Evolutionary conservation across 2,113 vertebrate species (phyloP).

Genomic region (Nerophis lumbriciformis): DNA sequence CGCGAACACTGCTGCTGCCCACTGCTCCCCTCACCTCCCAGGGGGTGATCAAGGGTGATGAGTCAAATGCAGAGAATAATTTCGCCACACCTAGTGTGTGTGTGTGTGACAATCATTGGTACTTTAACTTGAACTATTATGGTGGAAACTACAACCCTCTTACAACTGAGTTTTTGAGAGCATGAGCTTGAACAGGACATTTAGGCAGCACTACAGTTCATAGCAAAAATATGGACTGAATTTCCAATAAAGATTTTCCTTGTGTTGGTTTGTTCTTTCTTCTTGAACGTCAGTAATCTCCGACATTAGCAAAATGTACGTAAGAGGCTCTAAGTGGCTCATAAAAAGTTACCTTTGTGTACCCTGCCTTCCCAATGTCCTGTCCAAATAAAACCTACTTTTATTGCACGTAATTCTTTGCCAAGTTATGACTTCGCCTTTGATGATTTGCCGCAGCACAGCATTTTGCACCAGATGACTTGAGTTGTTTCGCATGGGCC

Average conservation of each 20-base stretch:
- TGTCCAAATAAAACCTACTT: neutral
- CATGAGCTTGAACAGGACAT: neutral
- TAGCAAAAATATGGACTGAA: neutral
- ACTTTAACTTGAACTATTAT: conserved; percentile 1
- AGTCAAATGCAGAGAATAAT: no score
- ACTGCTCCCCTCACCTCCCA: no score
- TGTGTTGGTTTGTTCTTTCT: neutral
- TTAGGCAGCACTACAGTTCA: neutral
- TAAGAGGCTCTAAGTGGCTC: no score
- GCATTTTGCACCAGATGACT: conserved; percentile 31
- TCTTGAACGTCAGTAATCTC: neutral
- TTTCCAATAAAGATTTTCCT: neutral
- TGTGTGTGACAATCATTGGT: no score
- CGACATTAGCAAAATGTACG: no score
- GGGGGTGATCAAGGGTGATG: no score
- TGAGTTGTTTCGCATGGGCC: conserved; percentile 9
- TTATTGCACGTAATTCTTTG: neutral
- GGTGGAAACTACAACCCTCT: conserved; percentile 21
- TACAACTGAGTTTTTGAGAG: conserved; percentile 16
- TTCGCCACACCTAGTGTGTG: no score
- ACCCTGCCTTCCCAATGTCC: neutral
- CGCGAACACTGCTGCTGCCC: no score
- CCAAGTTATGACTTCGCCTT: conserved; percentile 13
- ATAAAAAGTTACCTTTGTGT: neutral
- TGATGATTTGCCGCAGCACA: conserved; percentile 21